Conservation (phyloP, 2,888 invertebrate species). For the Melanotus villosus region DNA sequence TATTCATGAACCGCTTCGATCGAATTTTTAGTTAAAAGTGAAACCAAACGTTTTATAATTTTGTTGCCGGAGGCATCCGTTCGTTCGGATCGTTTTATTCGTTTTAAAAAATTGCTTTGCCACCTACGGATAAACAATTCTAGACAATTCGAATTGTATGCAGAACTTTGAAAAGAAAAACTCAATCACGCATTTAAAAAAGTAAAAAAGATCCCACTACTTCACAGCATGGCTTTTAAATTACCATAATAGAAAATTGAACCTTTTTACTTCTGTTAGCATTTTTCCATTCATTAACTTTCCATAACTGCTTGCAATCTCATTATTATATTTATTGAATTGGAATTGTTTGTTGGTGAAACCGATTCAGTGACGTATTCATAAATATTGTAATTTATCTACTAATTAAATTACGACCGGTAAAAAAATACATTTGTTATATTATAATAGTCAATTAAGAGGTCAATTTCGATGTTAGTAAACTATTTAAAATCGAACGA, state of each 20-base stretch:
- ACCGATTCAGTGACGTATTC: neutral
- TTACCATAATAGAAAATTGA: slow-evolving; percentile 15
- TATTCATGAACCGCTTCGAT: neutral
- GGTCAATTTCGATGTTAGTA: neutral
- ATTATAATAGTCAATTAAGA: neutral
- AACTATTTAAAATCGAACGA: too few species aligned
- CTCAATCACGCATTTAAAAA: neutral
- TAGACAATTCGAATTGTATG: too few species aligned
- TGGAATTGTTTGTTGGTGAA: slow-evolving; percentile 2
- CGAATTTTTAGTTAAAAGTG: slow-evolving; percentile 15
- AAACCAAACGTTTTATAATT: slow-evolving; percentile 12
- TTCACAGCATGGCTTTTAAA: neutral
- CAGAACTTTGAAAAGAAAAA: neutral
- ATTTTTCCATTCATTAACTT: slow-evolving; percentile 19
- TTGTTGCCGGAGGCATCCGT: neutral
- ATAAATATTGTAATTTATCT: slow-evolving; percentile 1
- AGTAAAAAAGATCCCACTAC: neutral
- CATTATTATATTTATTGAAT: slow-evolving; percentile 7
- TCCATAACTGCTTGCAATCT: neutral
- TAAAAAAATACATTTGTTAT: neutral
- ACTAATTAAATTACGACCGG: slow-evolving; percentile 2
- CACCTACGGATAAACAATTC: slow-evolving; percentile 15
- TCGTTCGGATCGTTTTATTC: too few species aligned
- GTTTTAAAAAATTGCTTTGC: slow-evolving; percentile 22
- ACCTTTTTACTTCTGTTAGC: slow-evolving; percentile 11